Evolutionary conservation across 2,113 vertebrate genomes (phyloP).

Genomic region (Phaethornis superciliosus): DNA sequence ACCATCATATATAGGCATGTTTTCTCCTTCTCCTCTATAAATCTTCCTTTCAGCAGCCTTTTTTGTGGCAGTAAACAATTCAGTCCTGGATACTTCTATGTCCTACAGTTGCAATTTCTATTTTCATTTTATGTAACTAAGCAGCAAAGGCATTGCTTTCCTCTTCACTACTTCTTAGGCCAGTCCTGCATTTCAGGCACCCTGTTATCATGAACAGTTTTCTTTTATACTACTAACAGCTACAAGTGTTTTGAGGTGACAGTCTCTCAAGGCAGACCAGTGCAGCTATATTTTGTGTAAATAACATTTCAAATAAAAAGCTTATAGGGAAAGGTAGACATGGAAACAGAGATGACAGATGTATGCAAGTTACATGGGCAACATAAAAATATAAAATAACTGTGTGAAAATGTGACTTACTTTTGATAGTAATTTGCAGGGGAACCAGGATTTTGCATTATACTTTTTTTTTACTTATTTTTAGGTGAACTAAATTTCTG

Average conservation of each 20-base stretch:
- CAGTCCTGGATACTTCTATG: not conserved
- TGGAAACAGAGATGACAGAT: not conserved
- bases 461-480: not conserved
- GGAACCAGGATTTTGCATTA: not conserved
- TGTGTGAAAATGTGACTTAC: not conserved
- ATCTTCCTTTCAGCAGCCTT: not conserved
- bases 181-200: not conserved
- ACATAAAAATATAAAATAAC: not conserved
- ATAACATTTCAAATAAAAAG: not conserved
- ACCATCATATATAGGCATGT: not conserved
- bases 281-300: not conserved
- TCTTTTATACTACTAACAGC: not conserved
- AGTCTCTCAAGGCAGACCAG: not conserved
- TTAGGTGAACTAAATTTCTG: not conserved
- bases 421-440: not conserved
- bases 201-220: not conserved
- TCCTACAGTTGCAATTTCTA: not conserved
- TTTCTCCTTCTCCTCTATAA: not conserved
- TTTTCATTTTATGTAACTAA: conserved; percentile 5
- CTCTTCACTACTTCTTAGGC: not conserved
- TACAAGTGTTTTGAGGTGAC: not conserved
- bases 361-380: not conserved
- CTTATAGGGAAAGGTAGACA: not conserved
- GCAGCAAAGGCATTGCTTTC: conserved; percentile 4
- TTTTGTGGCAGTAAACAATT: not conserved